phyloP scores from a whole-genome alignment of 2,113 vertebrate species.

The Gnathochromis pfefferi region DNA sequence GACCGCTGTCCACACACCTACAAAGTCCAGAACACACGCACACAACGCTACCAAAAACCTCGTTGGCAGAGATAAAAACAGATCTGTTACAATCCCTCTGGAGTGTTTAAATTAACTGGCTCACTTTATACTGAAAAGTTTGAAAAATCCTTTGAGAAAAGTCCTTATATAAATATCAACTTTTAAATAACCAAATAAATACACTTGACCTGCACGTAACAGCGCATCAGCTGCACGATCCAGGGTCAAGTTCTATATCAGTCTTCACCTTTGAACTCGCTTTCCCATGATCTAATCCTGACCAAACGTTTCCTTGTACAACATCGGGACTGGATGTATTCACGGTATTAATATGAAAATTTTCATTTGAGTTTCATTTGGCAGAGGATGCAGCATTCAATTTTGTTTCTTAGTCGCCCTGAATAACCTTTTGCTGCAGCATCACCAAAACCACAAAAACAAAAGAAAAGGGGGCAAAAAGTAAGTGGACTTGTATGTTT shows the following conservation, averaged over 20 bases:
- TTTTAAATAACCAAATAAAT: neutral
- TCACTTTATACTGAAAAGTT: neutral
- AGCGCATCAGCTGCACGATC: neutral
- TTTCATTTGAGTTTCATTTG: neutral
- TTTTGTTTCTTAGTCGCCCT: neutral
- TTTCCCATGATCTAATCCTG: neutral
- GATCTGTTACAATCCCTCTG: neutral
- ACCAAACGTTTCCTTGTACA: fast-evolving
- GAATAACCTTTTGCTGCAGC: neutral
- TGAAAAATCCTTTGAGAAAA: neutral
- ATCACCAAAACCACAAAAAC: neutral
- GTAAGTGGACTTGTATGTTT: fast-evolving
- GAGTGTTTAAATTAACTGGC: neutral
- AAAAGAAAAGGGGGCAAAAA: neutral
- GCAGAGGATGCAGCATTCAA: neutral
- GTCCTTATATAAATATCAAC: neutral
- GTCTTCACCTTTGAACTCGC: neutral
- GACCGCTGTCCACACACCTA: neutral
- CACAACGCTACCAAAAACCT: neutral
- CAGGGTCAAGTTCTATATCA: neutral
- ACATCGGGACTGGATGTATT: neutral
- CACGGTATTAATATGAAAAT: neutral
- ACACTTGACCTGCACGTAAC: neutral
- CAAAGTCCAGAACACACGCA: neutral
- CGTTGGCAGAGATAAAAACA: neutral